A percentile compares a stretch with the other conserved stretches of the same genome.
Evolutionary conservation across 2,797 vertebrate species (phyloP).

Genomic region (Staurois parvus): DNA sequence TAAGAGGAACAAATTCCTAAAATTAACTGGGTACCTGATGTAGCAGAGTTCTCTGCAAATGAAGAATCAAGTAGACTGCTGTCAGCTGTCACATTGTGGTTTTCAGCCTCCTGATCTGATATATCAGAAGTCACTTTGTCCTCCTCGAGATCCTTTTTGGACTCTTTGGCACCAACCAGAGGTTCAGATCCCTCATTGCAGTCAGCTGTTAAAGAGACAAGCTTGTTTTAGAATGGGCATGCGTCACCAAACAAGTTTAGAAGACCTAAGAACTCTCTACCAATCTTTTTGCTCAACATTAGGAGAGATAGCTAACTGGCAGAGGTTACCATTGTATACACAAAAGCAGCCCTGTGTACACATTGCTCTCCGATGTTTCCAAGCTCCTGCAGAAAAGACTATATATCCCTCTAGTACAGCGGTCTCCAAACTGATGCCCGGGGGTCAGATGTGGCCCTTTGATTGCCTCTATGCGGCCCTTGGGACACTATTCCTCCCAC

Average conservation of each 20-base stretch:
- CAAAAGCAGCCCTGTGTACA: no score
- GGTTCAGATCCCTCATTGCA: constrained; percentile 45
- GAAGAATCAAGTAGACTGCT: constrained; percentile 61
- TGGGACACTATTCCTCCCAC: no score
- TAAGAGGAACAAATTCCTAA: background rate
- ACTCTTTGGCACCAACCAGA: constrained; percentile 7
- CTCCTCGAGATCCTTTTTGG: background rate
- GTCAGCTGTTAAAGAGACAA: constrained; percentile 64
- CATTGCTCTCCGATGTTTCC: no score
- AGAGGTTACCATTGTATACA: no score
- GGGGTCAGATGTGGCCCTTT: no score
- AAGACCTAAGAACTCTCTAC: no score
- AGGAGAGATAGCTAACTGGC: no score
- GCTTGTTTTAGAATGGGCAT: background rate
- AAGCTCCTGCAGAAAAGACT: no score
- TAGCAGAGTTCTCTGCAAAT: constrained; percentile 54
- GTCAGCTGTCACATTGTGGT: constrained; percentile 44
- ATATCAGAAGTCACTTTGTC: background rate
- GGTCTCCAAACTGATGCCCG: no score
- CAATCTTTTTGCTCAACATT: no score
- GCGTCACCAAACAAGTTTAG: background rate
- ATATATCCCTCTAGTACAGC: no score
- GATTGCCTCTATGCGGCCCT: no score
- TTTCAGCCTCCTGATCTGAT: constrained; percentile 43
- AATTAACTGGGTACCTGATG: constrained; percentile 67